Conservation (phyloP, 2,797 vertebrate species). For the Neopelma chrysocephalum region DNA sequence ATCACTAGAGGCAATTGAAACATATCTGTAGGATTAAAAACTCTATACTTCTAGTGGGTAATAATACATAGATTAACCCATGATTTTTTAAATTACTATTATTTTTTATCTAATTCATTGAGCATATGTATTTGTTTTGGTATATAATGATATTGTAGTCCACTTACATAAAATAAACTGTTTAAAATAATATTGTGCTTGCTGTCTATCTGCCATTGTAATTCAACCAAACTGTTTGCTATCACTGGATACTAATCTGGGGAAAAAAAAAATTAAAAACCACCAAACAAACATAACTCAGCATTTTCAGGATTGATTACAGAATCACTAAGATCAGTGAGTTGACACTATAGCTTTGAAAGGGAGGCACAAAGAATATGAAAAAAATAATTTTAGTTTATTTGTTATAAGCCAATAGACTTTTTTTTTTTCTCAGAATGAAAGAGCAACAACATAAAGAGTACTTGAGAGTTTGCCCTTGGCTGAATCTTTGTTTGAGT, state of each 20-base stretch:
- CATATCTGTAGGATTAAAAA: background rate
- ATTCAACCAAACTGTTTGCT: background rate
- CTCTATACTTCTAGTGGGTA: background rate
- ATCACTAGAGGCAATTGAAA: background rate
- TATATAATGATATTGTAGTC: background rate
- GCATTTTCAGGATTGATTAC: background rate
- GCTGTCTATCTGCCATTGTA: background rate
- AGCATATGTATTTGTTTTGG: background rate
- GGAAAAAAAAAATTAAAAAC: background rate
- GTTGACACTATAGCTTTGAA: background rate
- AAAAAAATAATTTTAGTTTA: background rate
- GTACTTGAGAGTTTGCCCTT: background rate
- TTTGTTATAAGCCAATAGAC: background rate
- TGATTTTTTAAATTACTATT: no score
- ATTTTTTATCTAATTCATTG: background rate
- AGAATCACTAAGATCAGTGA: background rate
- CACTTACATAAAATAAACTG: background rate
- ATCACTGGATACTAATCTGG: background rate
- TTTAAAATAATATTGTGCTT: background rate
- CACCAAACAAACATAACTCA: background rate
- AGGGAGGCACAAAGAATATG: background rate
- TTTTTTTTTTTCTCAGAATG: background rate
- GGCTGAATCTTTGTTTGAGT: background rate
- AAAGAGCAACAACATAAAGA: background rate
- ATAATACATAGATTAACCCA: background rate